These are phyloP conservation scores for Engystomops pustulosus DNA, from an alignment of 2,113 vertebrate species.

Conservation along the genomic window DNA sequence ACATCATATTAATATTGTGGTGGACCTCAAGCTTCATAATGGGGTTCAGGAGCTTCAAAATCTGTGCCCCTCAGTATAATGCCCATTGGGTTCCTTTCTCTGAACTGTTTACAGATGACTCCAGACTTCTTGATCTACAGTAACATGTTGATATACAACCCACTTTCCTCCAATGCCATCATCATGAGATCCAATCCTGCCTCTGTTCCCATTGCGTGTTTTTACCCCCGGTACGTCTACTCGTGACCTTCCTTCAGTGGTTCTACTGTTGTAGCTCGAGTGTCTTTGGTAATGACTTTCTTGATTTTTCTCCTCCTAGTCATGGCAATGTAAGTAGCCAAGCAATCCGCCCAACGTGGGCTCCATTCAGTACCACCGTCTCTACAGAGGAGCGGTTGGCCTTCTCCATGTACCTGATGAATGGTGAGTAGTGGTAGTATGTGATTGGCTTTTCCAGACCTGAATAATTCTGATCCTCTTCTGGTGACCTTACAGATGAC, in stretches of 20 bases:
- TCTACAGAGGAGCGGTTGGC: constrained; percentile 11
- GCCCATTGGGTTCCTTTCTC: neutral
- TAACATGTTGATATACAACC: neutral
- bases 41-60: no score
- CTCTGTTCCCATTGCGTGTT: constrained; percentile 18
- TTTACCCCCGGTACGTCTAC: constrained; percentile 22
- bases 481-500: neutral
- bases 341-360: constrained; percentile 75
- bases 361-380: constrained; percentile 69
- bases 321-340: constrained; percentile 72
- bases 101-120: constrained; percentile 11
- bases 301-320: neutral
- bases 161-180: neutral
- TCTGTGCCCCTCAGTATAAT: no score
- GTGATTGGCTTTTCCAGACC: neutral
- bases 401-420: constrained; percentile 39
- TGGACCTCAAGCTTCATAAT: no score
- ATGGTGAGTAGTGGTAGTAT: neutral
- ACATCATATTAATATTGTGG: no score
- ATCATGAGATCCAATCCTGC: constrained; percentile 16
- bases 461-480: no score
- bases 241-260: neutral
- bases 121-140: neutral
- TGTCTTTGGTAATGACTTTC: no score
- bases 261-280: no score